A percentile compares a stretch with the other conserved stretches of the same genome.
Evolutionary conservation across 1,140 invertebrate genomes (phyloP).

Genomic region (Solenopsis fugax): DNA sequence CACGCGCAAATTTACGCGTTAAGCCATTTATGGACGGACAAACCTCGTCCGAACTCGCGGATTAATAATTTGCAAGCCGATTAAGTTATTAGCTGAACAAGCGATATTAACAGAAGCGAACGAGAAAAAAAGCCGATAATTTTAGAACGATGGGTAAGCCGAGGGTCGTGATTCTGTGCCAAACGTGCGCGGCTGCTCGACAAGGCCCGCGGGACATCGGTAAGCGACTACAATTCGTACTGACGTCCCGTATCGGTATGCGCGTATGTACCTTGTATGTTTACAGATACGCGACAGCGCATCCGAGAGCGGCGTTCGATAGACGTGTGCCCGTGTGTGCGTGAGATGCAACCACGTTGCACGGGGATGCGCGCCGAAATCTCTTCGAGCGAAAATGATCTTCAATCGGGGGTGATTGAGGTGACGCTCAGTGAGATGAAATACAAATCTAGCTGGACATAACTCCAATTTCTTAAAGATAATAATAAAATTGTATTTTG

Average conservation of each 20-base stretch:
- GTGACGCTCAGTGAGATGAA: too few relatives aligned
- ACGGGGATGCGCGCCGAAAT: not conserved
- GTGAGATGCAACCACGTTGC: not conserved
- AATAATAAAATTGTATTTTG: too few relatives aligned
- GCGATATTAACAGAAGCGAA: not conserved
- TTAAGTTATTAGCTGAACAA: not conserved
- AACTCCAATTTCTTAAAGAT: too few relatives aligned
- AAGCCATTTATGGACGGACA: not conserved
- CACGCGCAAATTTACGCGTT: not conserved
- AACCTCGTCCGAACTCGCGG: not conserved
- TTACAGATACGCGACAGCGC: constrained; percentile 36
- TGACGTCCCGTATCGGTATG: constrained; percentile 23
- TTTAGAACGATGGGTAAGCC: not conserved
- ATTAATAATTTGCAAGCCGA: constrained; percentile 7
- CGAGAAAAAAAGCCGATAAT: not conserved
- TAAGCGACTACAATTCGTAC: constrained; percentile 44
- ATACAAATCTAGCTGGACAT: too few relatives aligned
- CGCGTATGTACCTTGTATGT: constrained; percentile 30
- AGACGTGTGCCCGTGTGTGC: constrained; percentile 6
- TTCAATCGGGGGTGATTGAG: not conserved
- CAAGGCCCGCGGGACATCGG: not conserved
- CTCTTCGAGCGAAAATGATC: not conserved
- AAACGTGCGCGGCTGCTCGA: not conserved
- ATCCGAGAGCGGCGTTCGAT: constrained; percentile 24
- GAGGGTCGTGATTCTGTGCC: not conserved